Conservation (phyloP, 2,113 vertebrate species). For the Sialia sialis region DNA sequence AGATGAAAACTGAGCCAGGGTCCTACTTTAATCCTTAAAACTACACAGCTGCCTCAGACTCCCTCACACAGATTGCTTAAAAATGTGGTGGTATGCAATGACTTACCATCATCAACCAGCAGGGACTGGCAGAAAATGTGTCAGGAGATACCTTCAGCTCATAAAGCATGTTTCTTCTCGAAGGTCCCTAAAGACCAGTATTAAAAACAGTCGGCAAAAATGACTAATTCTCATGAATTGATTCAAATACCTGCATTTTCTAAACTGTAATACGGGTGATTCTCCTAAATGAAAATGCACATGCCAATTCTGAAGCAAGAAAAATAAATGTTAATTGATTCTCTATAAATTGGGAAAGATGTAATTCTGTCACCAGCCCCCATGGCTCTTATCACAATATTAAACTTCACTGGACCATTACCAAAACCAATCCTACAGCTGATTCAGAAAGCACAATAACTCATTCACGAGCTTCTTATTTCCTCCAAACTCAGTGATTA, state of each 20-base stretch:
- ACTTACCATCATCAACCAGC: background rate
- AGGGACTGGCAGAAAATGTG: background rate
- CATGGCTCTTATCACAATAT: background rate
- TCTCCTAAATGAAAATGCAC: background rate
- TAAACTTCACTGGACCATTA: background rate
- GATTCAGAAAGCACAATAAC: background rate
- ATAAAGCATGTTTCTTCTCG: background rate
- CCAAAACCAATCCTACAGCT: background rate
- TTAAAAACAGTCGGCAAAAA: background rate
- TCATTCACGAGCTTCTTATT: fast-evolving
- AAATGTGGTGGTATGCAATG: background rate
- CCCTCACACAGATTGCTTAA: background rate
- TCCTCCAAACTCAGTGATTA: background rate
- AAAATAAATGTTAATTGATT: background rate
- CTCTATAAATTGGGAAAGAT: background rate
- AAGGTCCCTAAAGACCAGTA: background rate
- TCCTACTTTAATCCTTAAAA: conserved; percentile 54
- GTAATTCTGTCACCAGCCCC: background rate
- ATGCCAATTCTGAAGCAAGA: background rate
- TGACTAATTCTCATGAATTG: background rate
- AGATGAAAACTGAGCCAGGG: background rate
- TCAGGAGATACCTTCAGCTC: background rate
- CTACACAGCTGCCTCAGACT: conserved; percentile 21
- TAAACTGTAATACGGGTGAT: background rate
- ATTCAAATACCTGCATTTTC: background rate